Base-by-base conservation (phyloP, 1,140 invertebrate species). In the Pristionchus pacificus region DNA sequence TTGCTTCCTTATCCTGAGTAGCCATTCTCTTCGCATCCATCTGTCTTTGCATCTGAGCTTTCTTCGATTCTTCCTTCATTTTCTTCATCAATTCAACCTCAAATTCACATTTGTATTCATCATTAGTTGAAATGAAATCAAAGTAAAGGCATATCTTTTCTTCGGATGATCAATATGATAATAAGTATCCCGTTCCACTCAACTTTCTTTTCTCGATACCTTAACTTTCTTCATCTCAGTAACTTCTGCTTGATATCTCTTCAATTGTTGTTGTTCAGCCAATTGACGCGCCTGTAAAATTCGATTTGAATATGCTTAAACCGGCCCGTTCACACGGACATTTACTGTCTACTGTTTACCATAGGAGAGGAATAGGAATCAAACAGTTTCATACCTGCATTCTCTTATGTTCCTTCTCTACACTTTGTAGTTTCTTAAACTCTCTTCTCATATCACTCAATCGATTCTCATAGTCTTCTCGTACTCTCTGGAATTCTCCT, bases 381-480 rank as follows among this genome's bases (percentile, higher is more conserved):
- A n/a, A n/a, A n/a, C n/a, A n/a, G n/a, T n/a, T n/a, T n/a, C n/a
- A n/a, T 19, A 49, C 38, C 70, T 95, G 86, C 65, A 95, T 86
- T 60, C 91, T 89, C 32, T 90, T 88, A 85, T 98, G 93, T 84
- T 97, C 92, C 73, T 91, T 91, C 80, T 95, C 92, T 0, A 93
- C 91, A 0, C 89, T 88, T 83, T 97, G 91, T 62, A 97, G 85
- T 74, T 91, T 89, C 79, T 91, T 90, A 79, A 97, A 85, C 84
- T 98, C 94, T 33, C 88, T 89, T 79, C 94, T 90, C 89, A 98
- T 90, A 24, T 88, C 87, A 25, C 86, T 86, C 13, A 98, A 84
- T 82, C 92, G 92, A 64, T 89, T 89, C 80, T 97, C 93, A 86
- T 95, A 98, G 74, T 97, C 92, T 33, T 92, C 90, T 76, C 90